Evolutionary conservation across 1,140 invertebrate species (phyloP).

Genomic region (Lordiphosa collinella): DNA sequence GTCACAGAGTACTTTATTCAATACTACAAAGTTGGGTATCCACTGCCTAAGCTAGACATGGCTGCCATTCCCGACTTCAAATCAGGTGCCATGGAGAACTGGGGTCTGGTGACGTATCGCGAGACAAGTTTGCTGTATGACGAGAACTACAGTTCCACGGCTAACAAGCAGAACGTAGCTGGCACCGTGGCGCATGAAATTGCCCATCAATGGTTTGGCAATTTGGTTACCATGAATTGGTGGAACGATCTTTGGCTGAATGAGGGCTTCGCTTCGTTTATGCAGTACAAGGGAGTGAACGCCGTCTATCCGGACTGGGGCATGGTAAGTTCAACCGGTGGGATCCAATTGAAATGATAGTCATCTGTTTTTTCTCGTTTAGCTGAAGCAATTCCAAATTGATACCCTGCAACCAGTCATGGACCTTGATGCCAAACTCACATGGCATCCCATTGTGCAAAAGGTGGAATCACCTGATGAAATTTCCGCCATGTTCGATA

Average conservation of each 20-base stretch:
- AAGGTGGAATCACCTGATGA: conserved; percentile 90
- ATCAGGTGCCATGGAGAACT: conserved; percentile 97
- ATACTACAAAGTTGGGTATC: conserved; percentile 92
- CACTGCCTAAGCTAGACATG: conserved; percentile 94
- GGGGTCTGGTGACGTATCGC: conserved; percentile 91
- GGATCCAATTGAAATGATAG: background rate
- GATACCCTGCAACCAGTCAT: conserved; percentile 87
- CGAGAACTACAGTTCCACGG: conserved; percentile 83
- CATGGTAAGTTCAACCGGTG: conserved; percentile 83
- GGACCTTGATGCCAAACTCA: conserved; percentile 87
- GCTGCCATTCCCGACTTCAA: conserved; percentile 96
- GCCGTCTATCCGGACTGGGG: conserved; percentile 89
- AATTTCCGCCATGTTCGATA: conserved; percentile 95
- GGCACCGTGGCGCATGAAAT: conserved; percentile 93
- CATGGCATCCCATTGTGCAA: conserved; percentile 93
- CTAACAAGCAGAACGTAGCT: conserved; percentile 88
- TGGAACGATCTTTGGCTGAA: conserved; percentile 97
- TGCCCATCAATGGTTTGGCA: conserved; percentile 95
- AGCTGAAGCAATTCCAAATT: conserved; percentile 86
- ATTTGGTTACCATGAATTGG: conserved; percentile 94
- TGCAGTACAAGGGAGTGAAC: conserved; percentile 89
- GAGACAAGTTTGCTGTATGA: conserved; percentile 91
- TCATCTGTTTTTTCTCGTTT: conserved; percentile 77
- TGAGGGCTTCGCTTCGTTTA: conserved; percentile 94
- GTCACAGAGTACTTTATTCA: conserved; percentile 92